Evolutionary conservation across 1,140 invertebrate genomes (phyloP).

Genomic region (Antheraea pernyi): DNA sequence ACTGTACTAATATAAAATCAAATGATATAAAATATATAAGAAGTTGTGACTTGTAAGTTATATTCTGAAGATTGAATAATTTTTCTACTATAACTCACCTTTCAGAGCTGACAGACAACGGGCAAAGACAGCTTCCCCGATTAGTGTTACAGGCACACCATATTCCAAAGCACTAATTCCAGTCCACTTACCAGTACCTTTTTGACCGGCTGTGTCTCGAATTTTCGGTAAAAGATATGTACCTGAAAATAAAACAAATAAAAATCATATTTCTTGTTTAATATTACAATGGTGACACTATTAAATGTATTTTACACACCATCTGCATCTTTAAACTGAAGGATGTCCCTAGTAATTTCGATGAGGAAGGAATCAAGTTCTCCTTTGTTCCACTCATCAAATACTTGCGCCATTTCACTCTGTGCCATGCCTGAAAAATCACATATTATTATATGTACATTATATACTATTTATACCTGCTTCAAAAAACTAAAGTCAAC

Average conservation of each 20-base stretch:
- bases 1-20: too few relatives aligned
- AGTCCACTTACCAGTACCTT: constrained; percentile 99
- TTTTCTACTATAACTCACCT: constrained; percentile 37
- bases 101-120: constrained; percentile 95
- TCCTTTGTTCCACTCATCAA: constrained; percentile 97
- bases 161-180: constrained; percentile 97
- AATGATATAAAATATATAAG: too few relatives aligned
- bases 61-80: too few relatives aligned
- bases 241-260: constrained; percentile 49
- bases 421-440: constrained; percentile 82
- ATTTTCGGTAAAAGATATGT: constrained; percentile 94
- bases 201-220: constrained; percentile 97
- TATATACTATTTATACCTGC: background rate
- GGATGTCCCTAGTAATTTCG: constrained; percentile 98
- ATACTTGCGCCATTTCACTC: constrained; percentile 94
- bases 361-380: constrained; percentile 99
- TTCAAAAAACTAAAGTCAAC: too few relatives aligned
- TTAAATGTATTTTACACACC: constrained; percentile 72
- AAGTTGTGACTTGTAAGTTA: too few relatives aligned
- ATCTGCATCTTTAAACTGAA: constrained; percentile 94
- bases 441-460: background rate
- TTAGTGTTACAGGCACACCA: constrained; percentile 98
- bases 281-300: too few relatives aligned
- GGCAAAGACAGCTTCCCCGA: constrained; percentile 98
- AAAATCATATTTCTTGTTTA: too few relatives aligned